phyloP scores from a whole-genome alignment of 1,140 invertebrate species.

The Zophobas morio region DNA sequence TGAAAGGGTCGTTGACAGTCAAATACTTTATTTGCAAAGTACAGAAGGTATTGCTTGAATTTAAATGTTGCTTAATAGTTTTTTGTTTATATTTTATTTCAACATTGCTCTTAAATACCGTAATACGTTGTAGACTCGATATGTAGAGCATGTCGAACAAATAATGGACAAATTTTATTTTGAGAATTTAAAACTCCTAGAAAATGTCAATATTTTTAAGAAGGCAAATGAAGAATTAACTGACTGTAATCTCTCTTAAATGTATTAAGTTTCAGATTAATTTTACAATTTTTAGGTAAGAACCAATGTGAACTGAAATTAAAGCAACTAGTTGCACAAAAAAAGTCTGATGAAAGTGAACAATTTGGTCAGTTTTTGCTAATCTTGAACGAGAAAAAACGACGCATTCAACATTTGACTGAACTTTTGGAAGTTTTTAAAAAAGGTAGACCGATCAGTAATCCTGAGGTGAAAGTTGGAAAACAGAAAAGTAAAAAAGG shows the following conservation, averaged over 20 bases:
- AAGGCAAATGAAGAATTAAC: conserved; percentile 29
- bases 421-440: conserved; percentile 55
- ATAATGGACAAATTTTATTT: conserved; percentile 34
- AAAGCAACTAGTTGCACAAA: conserved; percentile 54
- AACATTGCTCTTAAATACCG: background rate
- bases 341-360: conserved; percentile 51
- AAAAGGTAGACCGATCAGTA: conserved; percentile 48
- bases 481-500: conserved; percentile 21
- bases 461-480: conserved; percentile 40
- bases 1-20: conserved; percentile 26
- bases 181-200: conserved; percentile 16
- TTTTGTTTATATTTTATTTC: conserved; percentile 9
- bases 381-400: conserved; percentile 59
- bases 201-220: conserved; percentile 6
- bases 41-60: conserved; percentile 18
- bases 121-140: conserved; percentile 12
- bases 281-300: conserved; percentile 44
- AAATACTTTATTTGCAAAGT: conserved; percentile 44
- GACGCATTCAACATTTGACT: conserved; percentile 58
- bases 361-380: conserved; percentile 53
- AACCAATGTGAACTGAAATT: conserved; percentile 47
- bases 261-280: background rate
- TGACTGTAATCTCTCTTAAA: conserved; percentile 6
- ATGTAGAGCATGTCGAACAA: conserved; percentile 25
- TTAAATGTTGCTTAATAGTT: background rate